Conservation (phyloP, 2,797 vertebrate species). For the Sciaenops ocellatus region DNA sequence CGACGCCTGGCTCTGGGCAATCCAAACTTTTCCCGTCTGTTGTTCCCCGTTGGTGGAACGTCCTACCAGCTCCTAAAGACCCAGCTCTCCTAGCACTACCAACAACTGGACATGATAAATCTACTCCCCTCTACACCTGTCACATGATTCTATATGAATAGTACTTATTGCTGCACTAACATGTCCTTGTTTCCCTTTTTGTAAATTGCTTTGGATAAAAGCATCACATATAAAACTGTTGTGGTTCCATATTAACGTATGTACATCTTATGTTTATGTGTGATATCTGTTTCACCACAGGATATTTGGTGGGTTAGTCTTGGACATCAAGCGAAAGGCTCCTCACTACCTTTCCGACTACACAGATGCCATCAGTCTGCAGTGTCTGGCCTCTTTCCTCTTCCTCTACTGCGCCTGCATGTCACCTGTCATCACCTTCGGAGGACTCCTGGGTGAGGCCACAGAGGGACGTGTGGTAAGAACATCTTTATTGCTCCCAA, state of each 20-base stretch:
- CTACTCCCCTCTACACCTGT: no score
- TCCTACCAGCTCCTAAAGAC: no score
- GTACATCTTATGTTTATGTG: background rate
- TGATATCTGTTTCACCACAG: slow-evolving; percentile 69
- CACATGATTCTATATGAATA: no score
- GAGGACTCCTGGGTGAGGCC: slow-evolving; percentile 97
- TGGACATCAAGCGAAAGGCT: slow-evolving; percentile 97
- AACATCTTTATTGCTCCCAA: slow-evolving; percentile 16
- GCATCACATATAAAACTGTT: no score
- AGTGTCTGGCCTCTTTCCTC: slow-evolving; percentile 98
- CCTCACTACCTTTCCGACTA: slow-evolving; percentile 98
- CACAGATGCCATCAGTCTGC: slow-evolving; percentile 95
- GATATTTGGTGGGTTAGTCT: slow-evolving; percentile 93
- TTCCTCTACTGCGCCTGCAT: slow-evolving; percentile 99
- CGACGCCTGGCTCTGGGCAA: no score
- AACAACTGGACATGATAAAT: no score
- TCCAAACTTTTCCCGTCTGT: no score
- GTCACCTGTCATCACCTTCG: slow-evolving; percentile 99
- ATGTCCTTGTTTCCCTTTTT: no score
- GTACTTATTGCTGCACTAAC: no score
- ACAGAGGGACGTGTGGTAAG: slow-evolving; percentile 98
- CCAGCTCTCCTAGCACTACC: no score
- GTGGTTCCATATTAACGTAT: background rate
- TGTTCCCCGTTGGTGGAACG: no score
- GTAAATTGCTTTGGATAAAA: no score